These are phyloP conservation scores for Tinea semifulvella DNA, from an alignment of 2,888 invertebrate species.

Conservation along the genomic window DNA sequence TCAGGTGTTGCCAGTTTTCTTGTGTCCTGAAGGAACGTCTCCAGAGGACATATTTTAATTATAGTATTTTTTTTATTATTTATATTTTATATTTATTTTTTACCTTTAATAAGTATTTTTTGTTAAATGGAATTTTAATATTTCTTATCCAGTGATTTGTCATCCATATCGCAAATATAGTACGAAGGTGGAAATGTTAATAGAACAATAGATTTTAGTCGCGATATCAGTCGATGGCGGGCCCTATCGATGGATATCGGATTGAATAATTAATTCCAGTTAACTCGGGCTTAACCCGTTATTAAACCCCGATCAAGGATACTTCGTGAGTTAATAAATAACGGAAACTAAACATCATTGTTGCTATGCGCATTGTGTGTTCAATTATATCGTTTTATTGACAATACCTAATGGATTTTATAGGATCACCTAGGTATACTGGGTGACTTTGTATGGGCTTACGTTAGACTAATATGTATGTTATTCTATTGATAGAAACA, in stretches of 20 bases:
- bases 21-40: no score
- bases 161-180: conserved; percentile 4
- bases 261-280: conserved; percentile 16
- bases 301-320: conserved; percentile 14
- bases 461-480: no score
- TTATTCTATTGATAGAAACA: no score
- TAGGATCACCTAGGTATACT: no score
- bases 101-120: no score
- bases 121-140: background rate
- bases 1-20: no score
- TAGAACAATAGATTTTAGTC: conserved; percentile 14
- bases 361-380: conserved; percentile 1
- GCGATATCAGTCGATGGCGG: conserved; percentile 14
- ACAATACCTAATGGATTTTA: no score
- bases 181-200: conserved; percentile 16
- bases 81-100: no score
- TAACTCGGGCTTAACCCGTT: conserved; percentile 14
- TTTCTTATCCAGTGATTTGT: background rate
- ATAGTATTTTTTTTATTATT: no score
- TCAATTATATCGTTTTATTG: no score
- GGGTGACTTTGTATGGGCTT: no score
- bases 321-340: conserved; percentile 14
- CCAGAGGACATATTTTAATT: no score
- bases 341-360: conserved; percentile 14
- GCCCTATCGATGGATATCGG: conserved; percentile 15